These are phyloP conservation scores for Spinibarbus caldwelli DNA, from an alignment of 2,797 vertebrate genomes.

Conservation along the genomic window DNA sequence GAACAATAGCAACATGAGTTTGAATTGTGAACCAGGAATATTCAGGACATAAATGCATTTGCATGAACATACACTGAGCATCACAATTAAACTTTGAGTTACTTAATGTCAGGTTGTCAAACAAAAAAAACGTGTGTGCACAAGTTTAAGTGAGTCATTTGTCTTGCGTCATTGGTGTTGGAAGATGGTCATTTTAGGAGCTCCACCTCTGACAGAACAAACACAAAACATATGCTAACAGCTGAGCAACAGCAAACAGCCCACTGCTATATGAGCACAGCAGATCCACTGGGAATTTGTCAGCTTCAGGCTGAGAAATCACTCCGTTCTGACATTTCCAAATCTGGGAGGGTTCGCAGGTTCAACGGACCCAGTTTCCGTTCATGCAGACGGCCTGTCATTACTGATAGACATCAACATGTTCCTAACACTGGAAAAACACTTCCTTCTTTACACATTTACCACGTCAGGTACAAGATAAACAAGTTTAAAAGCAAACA, in stretches of 20 bases:
- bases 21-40: not conserved
- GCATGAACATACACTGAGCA: not conserved
- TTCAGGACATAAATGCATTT: not conserved
- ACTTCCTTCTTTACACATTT: slow-evolving; percentile 21
- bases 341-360: not conserved
- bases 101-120: not conserved
- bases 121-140: not conserved
- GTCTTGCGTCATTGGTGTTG: not conserved
- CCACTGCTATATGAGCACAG: not conserved
- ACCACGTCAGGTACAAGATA: slow-evolving; percentile 42
- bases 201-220: slow-evolving; percentile 20
- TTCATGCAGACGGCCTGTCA: not conserved
- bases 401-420: slow-evolving; percentile 30
- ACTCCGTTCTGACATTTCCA: not conserved
- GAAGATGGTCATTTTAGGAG: not conserved
- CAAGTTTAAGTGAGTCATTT: not conserved
- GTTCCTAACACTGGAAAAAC: slow-evolving; percentile 1
- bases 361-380: not conserved
- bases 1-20: not conserved
- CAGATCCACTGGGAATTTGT: not conserved
- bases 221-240: slow-evolving; percentile 23
- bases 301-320: not conserved
- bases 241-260: not conserved
- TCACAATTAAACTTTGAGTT: not conserved
- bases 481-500: slow-evolving; percentile 40